Conservation (phyloP, 2,888 invertebrate species). For the Magallana nippona region DNA sequence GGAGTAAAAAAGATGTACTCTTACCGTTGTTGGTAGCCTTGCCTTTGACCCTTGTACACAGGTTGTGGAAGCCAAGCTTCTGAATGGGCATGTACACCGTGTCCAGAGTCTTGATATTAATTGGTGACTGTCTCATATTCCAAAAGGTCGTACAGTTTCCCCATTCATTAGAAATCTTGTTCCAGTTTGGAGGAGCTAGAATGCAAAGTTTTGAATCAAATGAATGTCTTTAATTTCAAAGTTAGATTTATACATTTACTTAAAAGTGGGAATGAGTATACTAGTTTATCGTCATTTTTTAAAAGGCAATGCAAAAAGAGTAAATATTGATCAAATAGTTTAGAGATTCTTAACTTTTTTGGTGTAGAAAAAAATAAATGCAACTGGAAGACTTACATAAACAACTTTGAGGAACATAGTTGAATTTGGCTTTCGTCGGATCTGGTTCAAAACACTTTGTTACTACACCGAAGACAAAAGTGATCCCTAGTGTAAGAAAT, state of each 20-base stretch:
- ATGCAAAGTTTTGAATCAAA: no score
- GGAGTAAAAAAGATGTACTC: background rate
- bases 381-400: background rate
- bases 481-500: background rate
- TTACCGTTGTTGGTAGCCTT: constrained; percentile 6
- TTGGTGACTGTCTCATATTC: background rate
- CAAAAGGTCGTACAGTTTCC: constrained; percentile 5
- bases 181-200: constrained; percentile 1
- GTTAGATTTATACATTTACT: no score
- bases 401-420: background rate
- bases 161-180: background rate
- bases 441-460: background rate
- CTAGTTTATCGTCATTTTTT: no score
- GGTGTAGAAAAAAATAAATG: background rate
- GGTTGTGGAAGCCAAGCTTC: background rate
- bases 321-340: no score
- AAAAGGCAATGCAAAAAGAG: no score
- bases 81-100: background rate
- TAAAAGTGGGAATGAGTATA: no score
- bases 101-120: constrained; percentile 9
- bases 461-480: background rate
- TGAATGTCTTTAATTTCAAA: no score
- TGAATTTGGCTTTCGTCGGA: background rate
- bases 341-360: no score
- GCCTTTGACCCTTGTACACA: constrained; percentile 13